Conservation (phyloP, 2,113 vertebrate genomes). For the Notechis scutatus region DNA sequence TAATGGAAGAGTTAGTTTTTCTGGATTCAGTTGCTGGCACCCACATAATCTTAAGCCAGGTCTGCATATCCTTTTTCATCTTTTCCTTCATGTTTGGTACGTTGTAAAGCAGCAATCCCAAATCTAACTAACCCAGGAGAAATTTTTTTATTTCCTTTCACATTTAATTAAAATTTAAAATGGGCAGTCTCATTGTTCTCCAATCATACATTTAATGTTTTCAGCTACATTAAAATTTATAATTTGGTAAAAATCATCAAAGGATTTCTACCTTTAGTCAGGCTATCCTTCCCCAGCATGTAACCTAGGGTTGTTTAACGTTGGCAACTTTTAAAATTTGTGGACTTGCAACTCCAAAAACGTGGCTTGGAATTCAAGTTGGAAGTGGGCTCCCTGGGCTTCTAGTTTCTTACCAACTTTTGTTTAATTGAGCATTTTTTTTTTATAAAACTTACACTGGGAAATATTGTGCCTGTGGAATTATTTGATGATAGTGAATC, state of each 20-base stretch:
- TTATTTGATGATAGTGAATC: neutral
- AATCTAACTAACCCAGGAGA: neutral
- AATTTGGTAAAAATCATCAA: neutral
- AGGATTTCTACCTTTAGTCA: neutral
- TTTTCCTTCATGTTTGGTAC: neutral
- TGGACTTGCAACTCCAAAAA: neutral
- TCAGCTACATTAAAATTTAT: neutral
- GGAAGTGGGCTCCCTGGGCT: neutral
- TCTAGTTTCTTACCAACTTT: neutral
- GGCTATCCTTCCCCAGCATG: neutral
- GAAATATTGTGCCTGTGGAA: neutral
- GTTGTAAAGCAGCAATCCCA: neutral
- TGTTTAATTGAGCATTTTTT: neutral
- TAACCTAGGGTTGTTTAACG: neutral
- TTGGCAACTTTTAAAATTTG: neutral
- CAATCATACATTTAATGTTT: neutral
- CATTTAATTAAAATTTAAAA: neutral
- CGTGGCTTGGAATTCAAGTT: neutral
- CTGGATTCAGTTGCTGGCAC: neutral
- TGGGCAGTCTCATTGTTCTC: neutral
- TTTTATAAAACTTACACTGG: neutral
- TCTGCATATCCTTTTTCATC: neutral
- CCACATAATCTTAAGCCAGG: neutral
- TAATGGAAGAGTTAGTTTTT: neutral
- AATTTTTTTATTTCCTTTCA: neutral